Conservation (phyloP, 1,140 invertebrate genomes). For the Pogonognathellus flavescens region DNA sequence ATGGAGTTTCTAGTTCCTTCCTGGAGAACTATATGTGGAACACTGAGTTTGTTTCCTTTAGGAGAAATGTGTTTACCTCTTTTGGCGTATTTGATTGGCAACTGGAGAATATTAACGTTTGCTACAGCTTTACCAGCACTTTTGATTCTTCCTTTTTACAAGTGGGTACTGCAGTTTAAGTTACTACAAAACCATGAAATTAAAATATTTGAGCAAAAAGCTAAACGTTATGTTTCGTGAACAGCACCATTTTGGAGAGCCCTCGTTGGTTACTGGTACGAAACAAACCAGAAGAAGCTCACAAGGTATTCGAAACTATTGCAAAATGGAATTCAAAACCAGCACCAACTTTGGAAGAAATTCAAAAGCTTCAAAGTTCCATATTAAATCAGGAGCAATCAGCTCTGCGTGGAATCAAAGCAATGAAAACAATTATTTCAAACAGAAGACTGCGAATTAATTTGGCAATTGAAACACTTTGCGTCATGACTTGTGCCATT, state of each 20-base stretch:
- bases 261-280: slow-evolving; percentile 57
- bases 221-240: not conserved
- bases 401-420: slow-evolving; percentile 34
- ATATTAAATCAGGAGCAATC: slow-evolving; percentile 38
- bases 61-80: slow-evolving; percentile 59
- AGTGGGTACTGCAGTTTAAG: slow-evolving; percentile 35
- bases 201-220: not conserved
- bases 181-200: too few species aligned
- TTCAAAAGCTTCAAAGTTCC: slow-evolving; percentile 52
- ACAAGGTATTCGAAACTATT: slow-evolving; percentile 53
- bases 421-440: slow-evolving; percentile 32
- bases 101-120: slow-evolving; percentile 58
- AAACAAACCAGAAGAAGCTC: slow-evolving; percentile 54
- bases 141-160: slow-evolving; percentile 53
- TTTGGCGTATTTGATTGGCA: slow-evolving; percentile 54
- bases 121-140: slow-evolving; percentile 54
- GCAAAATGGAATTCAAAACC: slow-evolving; percentile 61
- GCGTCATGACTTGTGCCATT: slow-evolving; percentile 50
- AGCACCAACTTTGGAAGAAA: not conserved
- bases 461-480: slow-evolving; percentile 42
- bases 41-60: slow-evolving; percentile 56
- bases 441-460: slow-evolving; percentile 27
- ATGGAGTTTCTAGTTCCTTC: slow-evolving; percentile 64
- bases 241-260: slow-evolving; percentile 57
- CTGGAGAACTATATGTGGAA: slow-evolving; percentile 60